phyloP scores from a whole-genome alignment of 2,797 vertebrate genomes.

The Platyrinchus mystaceus region DNA sequence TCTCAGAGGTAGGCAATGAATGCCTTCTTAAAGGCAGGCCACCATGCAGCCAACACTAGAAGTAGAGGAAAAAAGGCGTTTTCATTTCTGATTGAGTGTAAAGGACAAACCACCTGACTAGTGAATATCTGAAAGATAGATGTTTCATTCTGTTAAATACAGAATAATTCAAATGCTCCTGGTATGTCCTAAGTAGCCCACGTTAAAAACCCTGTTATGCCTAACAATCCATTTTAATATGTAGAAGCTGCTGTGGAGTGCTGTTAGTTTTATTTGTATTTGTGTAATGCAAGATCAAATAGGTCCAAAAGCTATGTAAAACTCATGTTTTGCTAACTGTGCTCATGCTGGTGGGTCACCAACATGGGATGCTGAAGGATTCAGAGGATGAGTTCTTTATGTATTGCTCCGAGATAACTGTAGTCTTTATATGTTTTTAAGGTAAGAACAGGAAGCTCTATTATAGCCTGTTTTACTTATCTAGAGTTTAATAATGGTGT shows the following conservation, averaged over 20 bases:
- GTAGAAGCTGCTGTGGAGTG: background rate
- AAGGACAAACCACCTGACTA: background rate
- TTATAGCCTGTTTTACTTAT: background rate
- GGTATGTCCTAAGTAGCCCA: background rate
- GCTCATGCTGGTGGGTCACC: background rate
- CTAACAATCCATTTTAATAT: background rate
- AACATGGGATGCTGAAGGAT: background rate
- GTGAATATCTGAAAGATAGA: background rate
- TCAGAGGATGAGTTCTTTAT: background rate
- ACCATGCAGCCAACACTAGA: conserved; percentile 4
- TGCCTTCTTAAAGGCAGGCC: conserved; percentile 38
- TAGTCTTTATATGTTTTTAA: background rate
- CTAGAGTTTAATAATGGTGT: background rate
- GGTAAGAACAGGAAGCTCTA: background rate
- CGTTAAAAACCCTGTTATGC: background rate
- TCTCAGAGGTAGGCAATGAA: conserved; percentile 45
- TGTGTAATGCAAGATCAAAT: background rate
- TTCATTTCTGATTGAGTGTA: background rate
- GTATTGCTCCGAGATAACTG: background rate
- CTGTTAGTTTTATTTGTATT: background rate
- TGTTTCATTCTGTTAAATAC: background rate
- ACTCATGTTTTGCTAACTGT: background rate
- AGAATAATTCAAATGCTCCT: background rate
- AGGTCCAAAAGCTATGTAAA: background rate
- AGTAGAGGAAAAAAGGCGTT: background rate